Conservation (phyloP, 1,140 invertebrate species). For the Zaprionus nigranus region DNA sequence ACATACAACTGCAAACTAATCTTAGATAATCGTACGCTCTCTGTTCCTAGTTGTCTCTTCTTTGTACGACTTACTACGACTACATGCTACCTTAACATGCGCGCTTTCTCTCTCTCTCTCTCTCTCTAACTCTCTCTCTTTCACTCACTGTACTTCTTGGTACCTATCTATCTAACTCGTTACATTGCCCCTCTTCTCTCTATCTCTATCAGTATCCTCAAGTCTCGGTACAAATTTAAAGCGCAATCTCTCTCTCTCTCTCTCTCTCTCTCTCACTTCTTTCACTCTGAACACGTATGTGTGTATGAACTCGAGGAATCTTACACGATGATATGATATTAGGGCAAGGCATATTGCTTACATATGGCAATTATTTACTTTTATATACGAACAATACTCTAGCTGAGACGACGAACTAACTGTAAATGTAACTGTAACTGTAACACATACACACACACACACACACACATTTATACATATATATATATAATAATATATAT, state of each 20-base stretch:
- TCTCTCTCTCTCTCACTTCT: neutral
- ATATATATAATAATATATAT: constrained; percentile 32
- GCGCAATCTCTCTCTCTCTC: constrained; percentile 1
- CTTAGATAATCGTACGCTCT: constrained; percentile 33
- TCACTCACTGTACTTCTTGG: neutral
- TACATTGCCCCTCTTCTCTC: neutral
- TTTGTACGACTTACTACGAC: constrained; percentile 1
- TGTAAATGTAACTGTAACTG: constrained; percentile 21
- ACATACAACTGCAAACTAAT: constrained; percentile 22
- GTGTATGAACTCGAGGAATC: constrained; percentile 15
- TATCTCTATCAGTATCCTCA: neutral
- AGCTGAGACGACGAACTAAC: constrained; percentile 29
- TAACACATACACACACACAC: constrained; percentile 28
- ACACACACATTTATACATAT: constrained; percentile 30
- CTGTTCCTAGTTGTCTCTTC: constrained; percentile 30
- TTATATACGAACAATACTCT: constrained; percentile 57
- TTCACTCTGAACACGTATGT: constrained; percentile 19
- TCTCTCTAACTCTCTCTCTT: constrained; percentile 8
- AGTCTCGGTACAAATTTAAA: neutral
- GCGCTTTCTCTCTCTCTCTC: neutral
- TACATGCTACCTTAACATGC: constrained; percentile 13
- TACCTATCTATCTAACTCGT: neutral
- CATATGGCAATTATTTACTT: constrained; percentile 81
- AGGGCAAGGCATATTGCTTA: constrained; percentile 75
- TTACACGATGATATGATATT: constrained; percentile 39